Conservation (phyloP, 1,140 invertebrate genomes). For the Drosophila kohkoa region DNA sequence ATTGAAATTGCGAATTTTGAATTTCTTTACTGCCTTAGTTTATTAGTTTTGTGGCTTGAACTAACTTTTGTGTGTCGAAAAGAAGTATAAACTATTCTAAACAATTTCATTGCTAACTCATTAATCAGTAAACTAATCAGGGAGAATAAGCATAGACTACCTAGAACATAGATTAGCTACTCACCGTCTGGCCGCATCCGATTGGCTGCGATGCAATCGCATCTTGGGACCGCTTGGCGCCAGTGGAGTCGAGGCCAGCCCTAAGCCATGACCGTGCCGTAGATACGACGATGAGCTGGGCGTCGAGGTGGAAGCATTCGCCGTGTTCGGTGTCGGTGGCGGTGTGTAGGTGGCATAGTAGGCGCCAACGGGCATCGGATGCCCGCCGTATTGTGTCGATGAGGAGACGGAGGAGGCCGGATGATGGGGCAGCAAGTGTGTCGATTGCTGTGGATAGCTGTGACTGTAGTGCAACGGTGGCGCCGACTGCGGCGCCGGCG, state of each 20-base stretch:
- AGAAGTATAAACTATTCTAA: too few species aligned
- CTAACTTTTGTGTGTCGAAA: too few species aligned
- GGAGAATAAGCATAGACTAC: too few species aligned
- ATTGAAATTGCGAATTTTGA: too few species aligned
- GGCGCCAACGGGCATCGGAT: constrained; percentile 31
- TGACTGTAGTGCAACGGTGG: constrained; percentile 78
- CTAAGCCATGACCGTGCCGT: constrained; percentile 53
- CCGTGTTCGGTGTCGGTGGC: constrained; percentile 79
- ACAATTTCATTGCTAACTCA: too few species aligned
- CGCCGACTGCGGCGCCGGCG: constrained; percentile 74
- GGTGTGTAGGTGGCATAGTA: constrained; percentile 80
- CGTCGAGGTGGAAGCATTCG: constrained; percentile 61
- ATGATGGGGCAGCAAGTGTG: constrained; percentile 68
- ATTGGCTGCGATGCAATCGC: constrained; percentile 79
- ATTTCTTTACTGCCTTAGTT: too few species aligned
- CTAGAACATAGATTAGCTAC: constrained; percentile 16
- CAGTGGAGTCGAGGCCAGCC: constrained; percentile 61
- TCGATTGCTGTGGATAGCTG: constrained; percentile 67
- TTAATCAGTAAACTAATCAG: too few species aligned
- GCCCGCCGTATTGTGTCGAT: constrained; percentile 22
- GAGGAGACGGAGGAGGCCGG: constrained; percentile 29
- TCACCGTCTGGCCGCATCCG: constrained; percentile 82
- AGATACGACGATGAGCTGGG: constrained; percentile 38
- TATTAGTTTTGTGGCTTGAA: too few species aligned
- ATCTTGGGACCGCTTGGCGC: constrained; percentile 67